Evolutionary conservation across 2,797 vertebrate genomes (phyloP).

Genomic region (Austrolebias charrua): DNA sequence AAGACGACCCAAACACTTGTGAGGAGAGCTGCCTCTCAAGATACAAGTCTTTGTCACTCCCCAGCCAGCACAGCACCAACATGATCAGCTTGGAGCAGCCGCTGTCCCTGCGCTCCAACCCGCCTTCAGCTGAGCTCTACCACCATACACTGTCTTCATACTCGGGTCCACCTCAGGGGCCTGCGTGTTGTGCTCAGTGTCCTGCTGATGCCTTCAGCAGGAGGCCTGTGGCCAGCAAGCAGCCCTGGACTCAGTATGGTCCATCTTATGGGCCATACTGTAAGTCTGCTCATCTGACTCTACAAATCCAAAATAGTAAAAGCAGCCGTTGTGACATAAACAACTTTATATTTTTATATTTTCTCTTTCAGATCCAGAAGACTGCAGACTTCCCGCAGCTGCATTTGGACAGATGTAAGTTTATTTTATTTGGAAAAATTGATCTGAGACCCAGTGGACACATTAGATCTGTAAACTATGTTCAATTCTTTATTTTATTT

Average conservation of each 20-base stretch:
- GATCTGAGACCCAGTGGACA: neutral
- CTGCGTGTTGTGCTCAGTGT: constrained; percentile 65
- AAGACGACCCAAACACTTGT: constrained; percentile 52
- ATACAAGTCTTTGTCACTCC: constrained; percentile 53
- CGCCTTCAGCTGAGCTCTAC: constrained; percentile 46
- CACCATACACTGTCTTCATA: constrained; percentile 67
- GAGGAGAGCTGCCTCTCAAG: constrained; percentile 57
- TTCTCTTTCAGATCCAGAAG: constrained; percentile 47
- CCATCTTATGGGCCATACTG: constrained; percentile 50
- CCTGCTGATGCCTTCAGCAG: constrained; percentile 59
- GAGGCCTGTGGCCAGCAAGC: constrained; percentile 31
- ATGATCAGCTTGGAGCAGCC: constrained; percentile 77
- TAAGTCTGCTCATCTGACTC: constrained; percentile 58
- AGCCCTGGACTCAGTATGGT: constrained; percentile 46
- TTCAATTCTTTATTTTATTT: neutral
- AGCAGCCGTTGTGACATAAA: too few species aligned
- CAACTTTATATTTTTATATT: constrained; percentile 11
- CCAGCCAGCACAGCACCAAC: constrained; percentile 45
- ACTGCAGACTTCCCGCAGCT: constrained; percentile 43
- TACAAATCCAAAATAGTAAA: neutral
- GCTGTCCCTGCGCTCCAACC: constrained; percentile 75
- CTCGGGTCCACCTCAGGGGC: constrained; percentile 59
- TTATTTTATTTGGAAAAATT: too few species aligned
- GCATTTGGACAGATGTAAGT: constrained; percentile 60
- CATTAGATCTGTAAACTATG: neutral